Evolutionary conservation across 2,113 vertebrate genomes (phyloP).

Genomic region (Sylvia atricapilla): DNA sequence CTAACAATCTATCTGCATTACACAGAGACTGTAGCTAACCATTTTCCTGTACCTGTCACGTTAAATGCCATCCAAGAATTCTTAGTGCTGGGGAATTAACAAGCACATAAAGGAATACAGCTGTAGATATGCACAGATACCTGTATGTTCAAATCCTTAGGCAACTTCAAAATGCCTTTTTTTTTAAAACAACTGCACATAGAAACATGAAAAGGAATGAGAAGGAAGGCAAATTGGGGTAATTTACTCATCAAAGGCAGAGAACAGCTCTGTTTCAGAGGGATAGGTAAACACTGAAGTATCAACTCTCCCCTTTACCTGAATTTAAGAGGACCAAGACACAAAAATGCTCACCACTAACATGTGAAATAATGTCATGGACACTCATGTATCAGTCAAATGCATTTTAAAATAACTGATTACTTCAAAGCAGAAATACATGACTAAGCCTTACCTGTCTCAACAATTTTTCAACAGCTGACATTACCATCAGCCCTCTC

Average conservation of each 20-base stretch:
- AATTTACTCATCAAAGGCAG: not conserved
- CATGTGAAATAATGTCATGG: not conserved
- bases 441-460: constrained; percentile 81
- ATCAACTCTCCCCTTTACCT: not conserved
- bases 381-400: not conserved
- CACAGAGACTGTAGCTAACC: not conserved
- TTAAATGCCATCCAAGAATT: not conserved
- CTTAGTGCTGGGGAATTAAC: not conserved
- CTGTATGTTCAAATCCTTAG: not conserved
- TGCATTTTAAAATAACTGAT: not conserved
- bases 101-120: constrained; percentile 18
- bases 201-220: not conserved
- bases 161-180: not conserved
- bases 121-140: not conserved
- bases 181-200: not conserved
- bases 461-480: constrained; percentile 89
- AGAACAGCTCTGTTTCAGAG: not conserved
- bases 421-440: not conserved
- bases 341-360: not conserved
- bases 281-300: not conserved
- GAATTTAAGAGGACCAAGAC: not conserved
- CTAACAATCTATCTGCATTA: constrained; percentile 2
- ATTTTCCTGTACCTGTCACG: constrained; percentile 14
- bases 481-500: constrained; percentile 98
- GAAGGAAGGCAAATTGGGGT: not conserved